These are phyloP conservation scores for Sarcophaga subvicina DNA, from an alignment of 2,888 invertebrate species.

Conservation along the genomic window DNA sequence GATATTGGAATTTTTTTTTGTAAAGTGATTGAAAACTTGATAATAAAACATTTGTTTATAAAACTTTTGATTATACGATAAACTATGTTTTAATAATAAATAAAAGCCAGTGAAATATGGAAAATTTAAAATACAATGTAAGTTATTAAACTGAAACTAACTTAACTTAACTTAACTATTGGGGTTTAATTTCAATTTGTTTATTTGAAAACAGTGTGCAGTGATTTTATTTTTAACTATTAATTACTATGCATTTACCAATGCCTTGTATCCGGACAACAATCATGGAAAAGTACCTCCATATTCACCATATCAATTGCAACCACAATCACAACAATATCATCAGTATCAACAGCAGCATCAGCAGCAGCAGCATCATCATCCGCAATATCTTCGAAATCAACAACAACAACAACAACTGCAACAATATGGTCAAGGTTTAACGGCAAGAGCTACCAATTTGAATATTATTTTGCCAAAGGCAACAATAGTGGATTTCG, in stretches of 20 bases:
- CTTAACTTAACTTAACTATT: neutral
- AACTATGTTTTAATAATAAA: neutral
- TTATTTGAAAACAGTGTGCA: neutral
- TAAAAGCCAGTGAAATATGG: neutral
- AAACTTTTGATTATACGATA: neutral
- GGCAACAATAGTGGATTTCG: slow-evolving; percentile 74
- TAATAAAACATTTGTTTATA: neutral
- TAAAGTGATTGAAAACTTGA: neutral
- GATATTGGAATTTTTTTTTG: slow-evolving; percentile 26
- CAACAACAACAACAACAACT: neutral
- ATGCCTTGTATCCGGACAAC: neutral
- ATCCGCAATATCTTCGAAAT: slow-evolving; percentile 2
- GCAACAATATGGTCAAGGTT: slow-evolving; percentile 29
- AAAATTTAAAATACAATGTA: slow-evolving; percentile 24
- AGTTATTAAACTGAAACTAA: neutral
- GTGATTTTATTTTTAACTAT: slow-evolving; percentile 8
- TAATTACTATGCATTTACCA: neutral
- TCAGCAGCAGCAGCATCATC: slow-evolving; percentile 9
- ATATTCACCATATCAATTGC: no score
- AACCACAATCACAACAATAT: slow-evolving; percentile 1
- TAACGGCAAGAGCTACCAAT: neutral
- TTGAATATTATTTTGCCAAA: slow-evolving; percentile 65
- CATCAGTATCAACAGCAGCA: slow-evolving; percentile 14
- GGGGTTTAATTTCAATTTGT: neutral
- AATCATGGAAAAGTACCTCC: neutral